Evolutionary conservation across 2,797 vertebrate species (phyloP).

Genomic region (Cyclura pinguis): DNA sequence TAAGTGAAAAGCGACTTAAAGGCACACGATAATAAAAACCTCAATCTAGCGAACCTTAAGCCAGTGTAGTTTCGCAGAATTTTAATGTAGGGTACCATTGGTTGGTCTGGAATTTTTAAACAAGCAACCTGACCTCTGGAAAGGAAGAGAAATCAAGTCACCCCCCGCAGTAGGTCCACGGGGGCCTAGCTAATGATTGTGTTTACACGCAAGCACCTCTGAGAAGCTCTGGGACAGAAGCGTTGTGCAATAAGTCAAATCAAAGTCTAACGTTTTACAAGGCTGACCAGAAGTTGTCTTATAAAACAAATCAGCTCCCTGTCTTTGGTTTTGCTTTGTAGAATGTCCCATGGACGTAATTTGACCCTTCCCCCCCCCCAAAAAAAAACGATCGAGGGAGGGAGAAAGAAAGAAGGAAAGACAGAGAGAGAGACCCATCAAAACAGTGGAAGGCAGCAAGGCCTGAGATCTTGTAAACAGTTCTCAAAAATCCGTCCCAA

Average conservation of each 20-base stretch:
- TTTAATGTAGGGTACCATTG: neutral
- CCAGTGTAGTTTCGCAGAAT: neutral
- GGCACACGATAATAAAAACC: too few species aligned
- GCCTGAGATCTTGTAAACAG: neutral
- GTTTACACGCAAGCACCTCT: neutral
- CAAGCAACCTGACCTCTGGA: neutral
- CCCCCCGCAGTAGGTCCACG: too few species aligned
- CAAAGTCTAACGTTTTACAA: neutral
- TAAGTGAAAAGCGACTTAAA: too few species aligned
- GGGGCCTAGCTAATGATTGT: neutral
- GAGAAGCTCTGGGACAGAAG: neutral
- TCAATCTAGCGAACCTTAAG: neutral
- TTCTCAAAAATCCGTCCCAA: neutral
- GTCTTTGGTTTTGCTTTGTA: slow-evolving; percentile 26
- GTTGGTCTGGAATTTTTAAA: neutral
- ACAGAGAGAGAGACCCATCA: neutral
- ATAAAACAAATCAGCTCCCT: neutral
- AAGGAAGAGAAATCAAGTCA: neutral
- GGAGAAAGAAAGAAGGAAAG: too few species aligned
- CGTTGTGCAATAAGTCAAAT: neutral
- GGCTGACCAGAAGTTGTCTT: neutral
- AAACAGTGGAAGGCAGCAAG: neutral
- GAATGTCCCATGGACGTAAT: neutral
- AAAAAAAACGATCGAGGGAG: neutral
- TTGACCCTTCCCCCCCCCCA: neutral